Conservation (phyloP, 2,113 vertebrate species). For the Shinisaurus crocodilurus region DNA sequence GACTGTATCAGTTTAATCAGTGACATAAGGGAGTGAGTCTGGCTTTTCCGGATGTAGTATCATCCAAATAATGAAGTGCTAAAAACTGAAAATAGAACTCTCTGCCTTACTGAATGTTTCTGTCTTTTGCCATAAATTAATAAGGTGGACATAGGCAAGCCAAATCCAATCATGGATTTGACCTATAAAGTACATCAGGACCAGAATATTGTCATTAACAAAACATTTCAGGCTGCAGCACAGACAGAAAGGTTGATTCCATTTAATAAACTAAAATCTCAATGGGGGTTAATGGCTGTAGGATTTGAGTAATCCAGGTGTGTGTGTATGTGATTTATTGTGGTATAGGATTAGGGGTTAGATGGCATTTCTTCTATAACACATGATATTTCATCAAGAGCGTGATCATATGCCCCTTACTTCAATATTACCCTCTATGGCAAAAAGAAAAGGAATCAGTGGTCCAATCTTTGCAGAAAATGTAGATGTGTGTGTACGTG, state of each 20-base stretch:
- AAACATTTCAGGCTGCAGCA: constrained; percentile 1
- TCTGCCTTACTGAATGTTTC: background rate
- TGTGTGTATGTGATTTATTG: background rate
- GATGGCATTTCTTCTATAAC: background rate
- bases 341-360: background rate
- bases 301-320: background rate
- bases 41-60: background rate
- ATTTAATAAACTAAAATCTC: background rate
- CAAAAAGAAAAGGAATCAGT: background rate
- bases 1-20: background rate
- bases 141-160: background rate
- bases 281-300: background rate
- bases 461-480: background rate
- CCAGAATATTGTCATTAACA: background rate
- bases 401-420: background rate
- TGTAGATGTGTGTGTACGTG: no score
- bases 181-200: constrained; percentile 11
- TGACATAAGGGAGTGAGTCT: background rate
- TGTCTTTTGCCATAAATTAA: background rate
- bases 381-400: background rate
- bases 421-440: background rate
- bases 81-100: background rate
- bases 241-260: background rate
- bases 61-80: background rate
- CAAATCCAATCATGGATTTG: constrained; percentile 6